Evolutionary conservation across 2,888 invertebrate species (phyloP), one percentile per base, ranked within the genome.

Genomic region (Hemicrepidius hirtus): DNA sequence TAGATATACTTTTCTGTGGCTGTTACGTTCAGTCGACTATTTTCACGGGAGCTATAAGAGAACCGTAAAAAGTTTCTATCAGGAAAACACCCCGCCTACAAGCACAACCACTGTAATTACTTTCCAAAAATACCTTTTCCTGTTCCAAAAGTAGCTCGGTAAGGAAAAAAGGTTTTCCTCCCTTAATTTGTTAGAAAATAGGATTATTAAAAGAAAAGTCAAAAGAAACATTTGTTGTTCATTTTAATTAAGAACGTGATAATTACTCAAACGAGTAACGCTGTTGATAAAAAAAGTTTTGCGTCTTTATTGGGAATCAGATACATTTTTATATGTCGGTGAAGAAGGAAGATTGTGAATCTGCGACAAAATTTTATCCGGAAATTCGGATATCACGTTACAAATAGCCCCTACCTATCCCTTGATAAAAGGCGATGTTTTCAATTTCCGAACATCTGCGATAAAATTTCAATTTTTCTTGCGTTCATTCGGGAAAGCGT

Each of bases 401-500:
- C 57, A 57, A 57, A 57, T 37, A 57, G 35, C 53, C 50, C 55
- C 65, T 28, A 55, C 55, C 35, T 40, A 50, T 64, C 49, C 57
- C 32, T 10, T 35, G 32, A 63, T 46, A 46, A 46, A 67, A 44
- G 13, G 35, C 16, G 49, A 63, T 41, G 57, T 46, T 64, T 63
- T 64, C 69, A 57, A 40, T 69, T 64, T 64, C 57, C 57, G 20
- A 44, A 64, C 53, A 53, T 57, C 59, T 46, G 44, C 69, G 32
- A 69, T 69, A 69, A 69, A 69, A 55, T 69, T 69, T 64, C 69
- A 69, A 69, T 69, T 69, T 69, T 64, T 63, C 46, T 46, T 46
- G 41, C 55, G 41, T 55, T 66, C 62, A 62, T 68, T 57, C 49
- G 68, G 53, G 41, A 5, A 63, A 53, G 62, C 69, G 63, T 64